Evolutionary conservation across 2,888 invertebrate genomes (phyloP).

Genomic region (Rhopalosiphum nymphaeae): DNA sequence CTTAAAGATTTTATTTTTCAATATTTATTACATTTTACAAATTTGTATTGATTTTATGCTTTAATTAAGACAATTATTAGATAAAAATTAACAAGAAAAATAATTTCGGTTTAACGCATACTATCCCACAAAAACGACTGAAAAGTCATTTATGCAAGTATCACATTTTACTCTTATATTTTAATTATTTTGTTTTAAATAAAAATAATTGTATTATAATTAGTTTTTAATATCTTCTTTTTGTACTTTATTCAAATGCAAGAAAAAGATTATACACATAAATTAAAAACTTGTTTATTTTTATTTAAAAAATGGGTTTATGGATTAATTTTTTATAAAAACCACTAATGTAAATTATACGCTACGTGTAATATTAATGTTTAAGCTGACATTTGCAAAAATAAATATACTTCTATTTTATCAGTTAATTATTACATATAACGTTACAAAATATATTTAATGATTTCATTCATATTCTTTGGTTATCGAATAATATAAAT

Average conservation of each 20-base stretch:
- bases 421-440: background rate
- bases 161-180: background rate
- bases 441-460: background rate
- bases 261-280: background rate
- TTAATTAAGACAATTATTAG: background rate
- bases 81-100: background rate
- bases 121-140: background rate
- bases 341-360: background rate
- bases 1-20: background rate
- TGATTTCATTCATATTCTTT: background rate
- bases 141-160: slow-evolving; percentile 1
- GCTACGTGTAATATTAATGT: background rate
- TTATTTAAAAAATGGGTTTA: background rate
- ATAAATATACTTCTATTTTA: background rate
- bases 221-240: slow-evolving; percentile 33
- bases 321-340: background rate
- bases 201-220: slow-evolving; percentile 44
- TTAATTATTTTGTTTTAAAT: slow-evolving; percentile 26
- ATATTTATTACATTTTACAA: background rate
- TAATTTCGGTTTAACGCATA: background rate
- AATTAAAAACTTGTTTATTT: slow-evolving; percentile 33
- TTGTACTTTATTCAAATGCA: background rate
- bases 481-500: background rate
- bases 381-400: background rate
- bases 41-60: background rate